Evolutionary conservation across 37 sponge, comb jelly and placozoan genomes (phyloP).

Genomic region (Ephydatia muelleri): DNA sequence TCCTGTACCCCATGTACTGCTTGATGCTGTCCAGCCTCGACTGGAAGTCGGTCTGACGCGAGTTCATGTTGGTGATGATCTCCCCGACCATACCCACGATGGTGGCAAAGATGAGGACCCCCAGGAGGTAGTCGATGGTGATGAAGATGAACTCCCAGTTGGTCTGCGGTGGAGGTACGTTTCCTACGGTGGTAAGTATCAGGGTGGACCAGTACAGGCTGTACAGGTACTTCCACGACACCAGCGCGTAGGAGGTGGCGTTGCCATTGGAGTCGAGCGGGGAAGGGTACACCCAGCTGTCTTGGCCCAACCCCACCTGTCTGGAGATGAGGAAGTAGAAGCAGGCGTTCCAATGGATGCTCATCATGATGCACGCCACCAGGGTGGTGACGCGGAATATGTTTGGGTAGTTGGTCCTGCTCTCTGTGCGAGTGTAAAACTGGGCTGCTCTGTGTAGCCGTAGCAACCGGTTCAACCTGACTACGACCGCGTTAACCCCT

Average conservation of each 20-base stretch:
- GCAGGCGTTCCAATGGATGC: constrained; percentile 95
- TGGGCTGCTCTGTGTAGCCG: constrained; percentile 54
- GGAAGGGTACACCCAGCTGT: constrained; percentile 79
- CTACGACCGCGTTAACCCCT: constrained; percentile 28
- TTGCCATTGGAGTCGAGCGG: constrained; percentile 30
- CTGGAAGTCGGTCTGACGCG: constrained; percentile 80
- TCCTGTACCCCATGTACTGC: constrained; percentile 92
- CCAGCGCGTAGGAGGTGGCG: constrained; percentile 24
- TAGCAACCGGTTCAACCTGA: constrained; percentile 70
- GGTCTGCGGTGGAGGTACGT: constrained; percentile 75
- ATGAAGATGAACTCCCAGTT: constrained; percentile 87
- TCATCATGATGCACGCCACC: constrained; percentile 74
- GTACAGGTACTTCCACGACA: constrained; percentile 82
- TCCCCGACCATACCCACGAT: constrained; percentile 92
- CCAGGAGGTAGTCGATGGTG: constrained; percentile 83
- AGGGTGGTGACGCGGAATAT: constrained; percentile 71
- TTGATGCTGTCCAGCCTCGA: constrained; percentile 85
- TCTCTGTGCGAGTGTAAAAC: constrained; percentile 77
- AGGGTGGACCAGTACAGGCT: constrained; percentile 94
- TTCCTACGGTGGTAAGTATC: constrained; percentile 94
- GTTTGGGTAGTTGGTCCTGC: constrained; percentile 86
- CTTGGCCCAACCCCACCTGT: constrained; percentile 79
- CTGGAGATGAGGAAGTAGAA: constrained; percentile 91
- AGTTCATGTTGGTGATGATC: constrained; percentile 93
- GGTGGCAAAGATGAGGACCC: constrained; percentile 96